Percentiles rank a stretch among this genome's conserved stretches.
Evolutionary conservation across 2,797 vertebrate genomes (phyloP).

Genomic region (Chiroxiphia lanceolata): DNA sequence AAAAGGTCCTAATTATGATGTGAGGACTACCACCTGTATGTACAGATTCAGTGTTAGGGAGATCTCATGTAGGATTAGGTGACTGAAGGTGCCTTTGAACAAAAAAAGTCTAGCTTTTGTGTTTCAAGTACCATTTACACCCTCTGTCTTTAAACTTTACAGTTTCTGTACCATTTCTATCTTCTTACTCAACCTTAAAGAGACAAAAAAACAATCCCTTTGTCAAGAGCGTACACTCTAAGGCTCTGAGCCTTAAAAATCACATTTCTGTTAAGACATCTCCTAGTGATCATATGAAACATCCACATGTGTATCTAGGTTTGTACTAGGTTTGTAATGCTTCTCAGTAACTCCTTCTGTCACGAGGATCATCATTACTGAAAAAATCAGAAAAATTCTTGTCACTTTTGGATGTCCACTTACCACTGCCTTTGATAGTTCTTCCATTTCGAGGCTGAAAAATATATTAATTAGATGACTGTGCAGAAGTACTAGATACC

Average conservation of each 20-base stretch:
- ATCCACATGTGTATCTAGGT: not conserved
- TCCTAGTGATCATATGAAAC: not conserved
- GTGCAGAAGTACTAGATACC: not conserved
- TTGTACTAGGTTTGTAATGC: not conserved
- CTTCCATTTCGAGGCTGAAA: conserved; percentile 81
- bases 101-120: not conserved
- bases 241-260: not conserved
- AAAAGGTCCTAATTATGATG: not conserved
- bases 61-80: not conserved
- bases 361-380: not conserved
- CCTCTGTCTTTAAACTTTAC: not conserved
- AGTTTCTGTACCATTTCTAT: not conserved
- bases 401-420: conserved; percentile 37
- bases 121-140: not conserved
- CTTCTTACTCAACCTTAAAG: not conserved
- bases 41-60: not conserved
- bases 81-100: not conserved
- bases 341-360: not conserved
- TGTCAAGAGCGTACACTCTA: not conserved
- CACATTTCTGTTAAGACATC: not conserved
- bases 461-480: not conserved
- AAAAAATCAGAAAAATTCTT: not conserved
- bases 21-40: not conserved
- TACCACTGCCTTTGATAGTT: conserved; percentile 50
- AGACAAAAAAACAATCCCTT: not conserved